Evolutionary conservation across 2,113 vertebrate genomes (phyloP).

Genomic region (Zapornia atra): DNA sequence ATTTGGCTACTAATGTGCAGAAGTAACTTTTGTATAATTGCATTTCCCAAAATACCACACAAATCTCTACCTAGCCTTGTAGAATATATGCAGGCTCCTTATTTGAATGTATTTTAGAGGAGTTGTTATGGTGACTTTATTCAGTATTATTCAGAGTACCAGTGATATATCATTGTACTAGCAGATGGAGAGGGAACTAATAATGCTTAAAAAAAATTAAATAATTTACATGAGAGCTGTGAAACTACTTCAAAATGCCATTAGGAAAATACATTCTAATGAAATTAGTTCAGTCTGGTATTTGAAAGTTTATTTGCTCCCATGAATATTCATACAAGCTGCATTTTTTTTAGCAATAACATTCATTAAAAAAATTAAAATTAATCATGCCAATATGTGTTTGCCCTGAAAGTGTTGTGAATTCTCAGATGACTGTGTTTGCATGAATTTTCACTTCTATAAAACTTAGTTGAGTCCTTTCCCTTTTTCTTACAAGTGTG

Average conservation of each 20-base stretch:
- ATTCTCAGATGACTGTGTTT: constrained; percentile 32
- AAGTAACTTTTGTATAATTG: background rate
- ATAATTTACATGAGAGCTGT: background rate
- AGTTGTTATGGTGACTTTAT: background rate
- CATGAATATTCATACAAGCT: constrained; percentile 51
- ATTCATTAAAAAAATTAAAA: constrained; percentile 21
- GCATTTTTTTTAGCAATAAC: constrained; percentile 18
- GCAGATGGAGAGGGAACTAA: constrained; percentile 13
- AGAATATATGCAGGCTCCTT: background rate
- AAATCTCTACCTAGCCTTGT: background rate
- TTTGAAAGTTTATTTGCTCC: constrained; percentile 40
- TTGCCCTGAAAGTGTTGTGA: constrained; percentile 44
- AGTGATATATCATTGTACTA: background rate
- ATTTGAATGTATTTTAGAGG: background rate
- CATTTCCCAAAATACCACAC: background rate
- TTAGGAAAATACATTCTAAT: constrained; percentile 47
- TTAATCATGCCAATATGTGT: constrained; percentile 49
- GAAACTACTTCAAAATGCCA: constrained; percentile 36
- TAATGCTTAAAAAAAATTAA: constrained; percentile 20
- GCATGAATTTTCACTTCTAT: constrained; percentile 5
- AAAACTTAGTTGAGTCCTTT: background rate
- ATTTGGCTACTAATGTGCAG: background rate
- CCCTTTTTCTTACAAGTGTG: background rate
- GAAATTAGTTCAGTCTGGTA: constrained; percentile 9
- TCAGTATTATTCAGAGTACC: background rate